Conservation (phyloP, 92 coral and sea anemone genomes). For the Epizoanthus stellaris region DNA sequence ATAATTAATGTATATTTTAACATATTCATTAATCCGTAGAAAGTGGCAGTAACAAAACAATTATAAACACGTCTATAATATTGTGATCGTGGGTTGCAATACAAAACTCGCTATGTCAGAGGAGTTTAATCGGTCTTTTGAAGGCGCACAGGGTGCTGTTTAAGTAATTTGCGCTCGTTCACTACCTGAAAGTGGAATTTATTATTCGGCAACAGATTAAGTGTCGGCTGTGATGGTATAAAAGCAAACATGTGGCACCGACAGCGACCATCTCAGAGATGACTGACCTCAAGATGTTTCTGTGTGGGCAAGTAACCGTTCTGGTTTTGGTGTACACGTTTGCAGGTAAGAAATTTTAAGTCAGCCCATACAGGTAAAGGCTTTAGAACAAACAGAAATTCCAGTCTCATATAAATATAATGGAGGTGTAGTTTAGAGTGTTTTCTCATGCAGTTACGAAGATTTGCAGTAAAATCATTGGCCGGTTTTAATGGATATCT, state of each 20-base stretch:
- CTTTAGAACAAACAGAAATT: neutral
- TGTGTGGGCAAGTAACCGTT: neutral
- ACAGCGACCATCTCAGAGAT: conserved; percentile 19
- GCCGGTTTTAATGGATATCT: too few species aligned
- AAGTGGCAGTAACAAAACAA: neutral
- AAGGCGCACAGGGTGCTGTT: conserved; percentile 10
- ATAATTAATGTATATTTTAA: conserved; percentile 12
- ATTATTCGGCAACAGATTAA: conserved; percentile 1
- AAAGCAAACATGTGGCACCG: conserved; percentile 10
- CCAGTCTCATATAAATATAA: too few species aligned
- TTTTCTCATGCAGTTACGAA: too few species aligned
- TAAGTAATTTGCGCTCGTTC: conserved; percentile 4
- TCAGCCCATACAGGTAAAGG: neutral
- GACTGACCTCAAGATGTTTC: neutral
- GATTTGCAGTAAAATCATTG: too few species aligned
- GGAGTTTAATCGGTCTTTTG: conserved; percentile 26
- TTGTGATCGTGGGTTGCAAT: conserved; percentile 24
- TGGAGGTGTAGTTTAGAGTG: too few species aligned
- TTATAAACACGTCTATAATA: neutral
- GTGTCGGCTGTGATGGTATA: conserved; percentile 21
- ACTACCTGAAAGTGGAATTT: neutral
- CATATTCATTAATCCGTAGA: conserved; percentile 3
- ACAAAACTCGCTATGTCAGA: neutral
- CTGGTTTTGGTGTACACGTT: neutral
- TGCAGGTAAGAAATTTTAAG: conserved; percentile 14